A percentile compares a stretch with the other conserved stretches of the same genome.
These are phyloP conservation scores for Lutjanus erythropterus DNA, from an alignment of 2,113 vertebrate genomes.

Conservation along the genomic window DNA sequence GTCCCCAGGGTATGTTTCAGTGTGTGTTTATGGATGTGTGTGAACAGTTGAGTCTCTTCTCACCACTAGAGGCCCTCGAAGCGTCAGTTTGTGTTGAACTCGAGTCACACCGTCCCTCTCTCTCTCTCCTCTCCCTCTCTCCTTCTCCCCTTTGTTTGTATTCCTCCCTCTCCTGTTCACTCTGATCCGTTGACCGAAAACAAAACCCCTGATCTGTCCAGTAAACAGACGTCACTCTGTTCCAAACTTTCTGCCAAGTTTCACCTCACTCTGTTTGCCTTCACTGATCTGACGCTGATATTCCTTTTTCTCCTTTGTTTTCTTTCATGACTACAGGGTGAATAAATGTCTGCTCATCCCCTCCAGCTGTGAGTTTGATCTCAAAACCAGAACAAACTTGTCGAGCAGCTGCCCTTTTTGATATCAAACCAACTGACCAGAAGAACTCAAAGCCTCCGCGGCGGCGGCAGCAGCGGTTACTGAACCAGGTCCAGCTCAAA, in stretches of 20 bases:
- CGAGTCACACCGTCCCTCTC: background rate
- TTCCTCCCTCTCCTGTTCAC: background rate
- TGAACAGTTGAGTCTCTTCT: background rate
- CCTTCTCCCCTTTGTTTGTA: background rate
- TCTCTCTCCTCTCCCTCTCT: background rate
- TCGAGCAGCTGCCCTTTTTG: constrained; percentile 31
- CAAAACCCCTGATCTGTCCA: constrained; percentile 45
- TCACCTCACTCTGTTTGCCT: constrained; percentile 56
- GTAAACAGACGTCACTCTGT: constrained; percentile 59
- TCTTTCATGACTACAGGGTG: background rate
- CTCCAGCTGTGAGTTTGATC: constrained; percentile 22
- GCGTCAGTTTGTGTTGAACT: background rate
- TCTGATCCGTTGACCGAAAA: constrained; percentile 50
- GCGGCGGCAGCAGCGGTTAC: background rate
- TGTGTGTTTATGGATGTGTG: background rate
- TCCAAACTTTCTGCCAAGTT: constrained; percentile 51
- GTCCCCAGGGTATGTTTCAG: background rate
- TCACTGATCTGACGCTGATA: constrained; percentile 4
- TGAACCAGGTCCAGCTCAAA: background rate
- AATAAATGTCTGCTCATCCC: background rate
- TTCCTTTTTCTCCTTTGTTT: background rate
- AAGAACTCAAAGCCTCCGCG: background rate
- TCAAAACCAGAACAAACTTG: constrained; percentile 15
- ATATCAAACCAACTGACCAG: background rate
- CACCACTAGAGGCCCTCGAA: constrained; percentile 54